Conservation (phyloP, 2,797 vertebrate genomes). For the Pseudochaenichthys georgianus region DNA sequence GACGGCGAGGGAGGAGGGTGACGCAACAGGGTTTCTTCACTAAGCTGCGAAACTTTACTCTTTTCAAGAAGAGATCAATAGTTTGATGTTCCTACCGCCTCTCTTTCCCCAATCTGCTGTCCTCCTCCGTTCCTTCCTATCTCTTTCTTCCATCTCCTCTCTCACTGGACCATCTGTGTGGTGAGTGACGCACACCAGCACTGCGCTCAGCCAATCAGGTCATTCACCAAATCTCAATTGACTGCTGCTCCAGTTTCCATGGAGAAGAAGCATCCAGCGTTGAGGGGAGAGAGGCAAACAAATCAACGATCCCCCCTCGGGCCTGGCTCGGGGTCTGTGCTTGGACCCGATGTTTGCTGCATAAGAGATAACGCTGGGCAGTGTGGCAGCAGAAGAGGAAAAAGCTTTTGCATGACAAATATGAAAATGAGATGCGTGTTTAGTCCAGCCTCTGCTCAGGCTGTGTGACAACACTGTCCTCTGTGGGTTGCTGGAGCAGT, state of each 20-base stretch:
- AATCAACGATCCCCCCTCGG: slow-evolving; percentile 62
- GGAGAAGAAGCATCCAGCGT: slow-evolving; percentile 61
- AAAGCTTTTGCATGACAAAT: background rate
- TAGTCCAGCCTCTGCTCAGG: slow-evolving; percentile 20
- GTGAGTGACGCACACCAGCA: slow-evolving; percentile 62
- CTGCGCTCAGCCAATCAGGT: slow-evolving; percentile 59
- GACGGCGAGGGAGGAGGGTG: slow-evolving; percentile 1
- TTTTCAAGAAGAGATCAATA: slow-evolving; percentile 2
- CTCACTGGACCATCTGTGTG: slow-evolving; percentile 43
- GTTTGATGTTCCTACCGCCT: background rate
- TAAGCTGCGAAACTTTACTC: slow-evolving; percentile 5
- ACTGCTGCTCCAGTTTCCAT: slow-evolving; percentile 77
- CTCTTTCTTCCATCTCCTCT: slow-evolving; percentile 10
- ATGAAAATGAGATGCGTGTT: background rate
- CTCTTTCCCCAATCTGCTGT: background rate
- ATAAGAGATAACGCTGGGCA: slow-evolving; percentile 30
- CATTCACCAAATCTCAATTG: slow-evolving; percentile 71
- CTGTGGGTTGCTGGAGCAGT: slow-evolving; percentile 25
- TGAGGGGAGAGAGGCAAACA: slow-evolving; percentile 10
- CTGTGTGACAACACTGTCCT: slow-evolving; percentile 43
- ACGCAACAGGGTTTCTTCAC: slow-evolving; percentile 17
- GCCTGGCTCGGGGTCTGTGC: slow-evolving; percentile 18
- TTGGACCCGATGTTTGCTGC: slow-evolving; percentile 34
- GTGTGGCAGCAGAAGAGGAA: slow-evolving; percentile 20
- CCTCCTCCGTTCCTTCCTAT: background rate